A percentile compares a stretch with the other conserved stretches of the same genome.
Evolutionary conservation across 2,797 vertebrate species (phyloP).

Genomic region (Margarornis squamiger): DNA sequence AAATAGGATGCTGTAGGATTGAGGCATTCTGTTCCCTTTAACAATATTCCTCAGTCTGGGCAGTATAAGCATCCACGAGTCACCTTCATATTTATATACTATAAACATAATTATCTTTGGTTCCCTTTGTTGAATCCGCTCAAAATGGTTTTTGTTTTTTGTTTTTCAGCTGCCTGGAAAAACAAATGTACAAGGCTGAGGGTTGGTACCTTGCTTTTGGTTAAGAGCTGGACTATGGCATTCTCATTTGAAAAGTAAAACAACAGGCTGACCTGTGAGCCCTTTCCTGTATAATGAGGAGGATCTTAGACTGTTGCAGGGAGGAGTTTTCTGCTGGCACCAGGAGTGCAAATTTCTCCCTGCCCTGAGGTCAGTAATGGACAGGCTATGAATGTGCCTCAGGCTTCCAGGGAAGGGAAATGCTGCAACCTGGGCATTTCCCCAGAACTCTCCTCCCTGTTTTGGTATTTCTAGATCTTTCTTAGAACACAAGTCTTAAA

Average conservation of each 20-base stretch:
- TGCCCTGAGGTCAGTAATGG: background rate
- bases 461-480: background rate
- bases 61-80: background rate
- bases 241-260: background rate
- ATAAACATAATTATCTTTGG: background rate
- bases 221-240: background rate
- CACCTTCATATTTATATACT: background rate
- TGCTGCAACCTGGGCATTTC: background rate
- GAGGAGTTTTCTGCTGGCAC: background rate
- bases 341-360: background rate
- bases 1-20: background rate
- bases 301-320: background rate
- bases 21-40: background rate
- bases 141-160: background rate
- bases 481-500: background rate
- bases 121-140: background rate
- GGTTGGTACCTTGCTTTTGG: background rate
- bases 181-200: background rate
- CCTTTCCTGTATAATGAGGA: background rate
- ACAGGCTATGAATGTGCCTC: background rate
- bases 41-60: background rate
- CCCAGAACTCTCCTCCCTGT: background rate
- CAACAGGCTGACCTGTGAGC: background rate
- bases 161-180: background rate
- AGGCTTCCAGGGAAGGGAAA: background rate